Conservation (phyloP, 2,888 invertebrate genomes). For the Bruchidius siliquastri region DNA sequence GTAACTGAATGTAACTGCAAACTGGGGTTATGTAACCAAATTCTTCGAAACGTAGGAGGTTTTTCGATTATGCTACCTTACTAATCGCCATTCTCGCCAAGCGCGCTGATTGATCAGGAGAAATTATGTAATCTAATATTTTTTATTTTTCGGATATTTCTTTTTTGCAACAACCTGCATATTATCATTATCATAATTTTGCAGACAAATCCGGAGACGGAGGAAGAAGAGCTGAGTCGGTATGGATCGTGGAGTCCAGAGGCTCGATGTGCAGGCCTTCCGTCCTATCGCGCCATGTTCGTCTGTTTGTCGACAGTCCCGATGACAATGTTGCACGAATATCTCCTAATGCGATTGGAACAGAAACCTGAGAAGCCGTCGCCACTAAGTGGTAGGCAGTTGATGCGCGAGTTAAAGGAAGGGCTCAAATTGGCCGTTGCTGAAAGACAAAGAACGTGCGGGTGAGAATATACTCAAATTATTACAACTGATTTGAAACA, state of each 20-base stretch:
- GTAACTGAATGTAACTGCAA: too few species aligned
- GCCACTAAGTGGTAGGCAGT: conserved; percentile 79
- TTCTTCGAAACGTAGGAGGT: too few species aligned
- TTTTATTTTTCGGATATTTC: too few species aligned
- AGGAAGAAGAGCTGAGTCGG: conserved; percentile 53
- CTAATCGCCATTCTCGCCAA: too few species aligned
- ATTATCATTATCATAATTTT: too few species aligned
- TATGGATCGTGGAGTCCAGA: conserved; percentile 78
- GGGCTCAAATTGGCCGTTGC: conserved; percentile 79
- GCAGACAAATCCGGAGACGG: conserved; percentile 33
- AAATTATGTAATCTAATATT: too few species aligned
- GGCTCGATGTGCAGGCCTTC: conserved; percentile 70
- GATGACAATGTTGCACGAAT: conserved; percentile 89
- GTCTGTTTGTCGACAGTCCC: conserved; percentile 81
- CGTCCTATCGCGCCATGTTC: conserved; percentile 80
- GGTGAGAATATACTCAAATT: conserved; percentile 4
- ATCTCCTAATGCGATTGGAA: conserved; percentile 78
- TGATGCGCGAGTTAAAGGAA: conserved; percentile 74
- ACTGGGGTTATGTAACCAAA: too few species aligned
- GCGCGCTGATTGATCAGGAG: too few species aligned
- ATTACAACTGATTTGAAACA: background rate
- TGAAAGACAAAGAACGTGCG: conserved; percentile 62
- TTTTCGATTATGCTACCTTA: too few species aligned
- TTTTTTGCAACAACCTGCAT: too few species aligned
- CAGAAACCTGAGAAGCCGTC: conserved; percentile 79